Percentiles rank a stretch among this genome's conserved stretches.
phyloP scores from a whole-genome alignment of 2,888 invertebrate species.

The Griposia aprilina region DNA sequence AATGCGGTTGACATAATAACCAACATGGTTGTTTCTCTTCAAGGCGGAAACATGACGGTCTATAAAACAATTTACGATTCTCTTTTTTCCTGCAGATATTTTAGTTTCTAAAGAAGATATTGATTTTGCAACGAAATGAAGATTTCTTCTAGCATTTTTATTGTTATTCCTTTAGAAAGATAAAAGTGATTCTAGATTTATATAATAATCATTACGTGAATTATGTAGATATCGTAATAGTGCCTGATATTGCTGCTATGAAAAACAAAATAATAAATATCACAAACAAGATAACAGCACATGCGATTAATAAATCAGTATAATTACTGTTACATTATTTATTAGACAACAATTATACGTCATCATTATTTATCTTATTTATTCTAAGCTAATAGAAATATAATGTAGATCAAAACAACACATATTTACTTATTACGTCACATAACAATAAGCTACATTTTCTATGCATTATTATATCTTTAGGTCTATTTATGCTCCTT shows the following conservation, averaged over 20 bases:
- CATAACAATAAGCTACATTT: background rate
- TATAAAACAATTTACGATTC: too few species aligned
- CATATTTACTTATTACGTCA: background rate
- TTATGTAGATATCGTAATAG: background rate
- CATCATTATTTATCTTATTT: slow-evolving; percentile 30
- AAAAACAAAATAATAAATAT: slow-evolving; percentile 32
- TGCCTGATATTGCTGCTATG: slow-evolving; percentile 10
- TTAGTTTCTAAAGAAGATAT: background rate
- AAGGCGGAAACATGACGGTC: too few species aligned
- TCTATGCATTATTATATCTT: slow-evolving; percentile 9
- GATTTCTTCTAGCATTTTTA: background rate
- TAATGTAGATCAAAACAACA: background rate
- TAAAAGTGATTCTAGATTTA: slow-evolving; percentile 10
- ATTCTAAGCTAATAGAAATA: background rate
- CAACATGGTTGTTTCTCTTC: too few species aligned
- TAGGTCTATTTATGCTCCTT: background rate
- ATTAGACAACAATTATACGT: slow-evolving; percentile 22
- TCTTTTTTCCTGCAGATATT: too few species aligned
- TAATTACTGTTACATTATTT: slow-evolving; percentile 29
- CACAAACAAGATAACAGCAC: slow-evolving; percentile 34
- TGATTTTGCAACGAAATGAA: background rate
- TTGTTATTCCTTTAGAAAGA: background rate
- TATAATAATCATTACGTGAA: slow-evolving; percentile 12
- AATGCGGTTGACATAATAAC: too few species aligned
- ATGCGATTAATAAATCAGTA: slow-evolving; percentile 2